Evolutionary conservation across 2,797 vertebrate species (phyloP).

Genomic region (Fistularia tabacaria): DNA sequence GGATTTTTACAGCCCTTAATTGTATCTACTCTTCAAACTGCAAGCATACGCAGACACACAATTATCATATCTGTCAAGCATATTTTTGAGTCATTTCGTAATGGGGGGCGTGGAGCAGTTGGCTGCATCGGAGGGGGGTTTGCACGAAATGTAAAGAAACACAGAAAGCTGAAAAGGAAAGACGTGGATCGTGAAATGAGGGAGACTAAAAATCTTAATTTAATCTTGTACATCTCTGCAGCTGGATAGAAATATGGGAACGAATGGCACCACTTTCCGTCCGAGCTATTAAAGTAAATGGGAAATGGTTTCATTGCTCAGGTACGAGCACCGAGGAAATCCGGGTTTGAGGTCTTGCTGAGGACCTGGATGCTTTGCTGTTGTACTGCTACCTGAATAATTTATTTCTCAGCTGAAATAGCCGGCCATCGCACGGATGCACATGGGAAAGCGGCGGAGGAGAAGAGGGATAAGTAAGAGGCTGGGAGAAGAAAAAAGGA

Average conservation of each 20-base stretch:
- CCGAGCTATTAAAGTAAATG: conserved; percentile 10
- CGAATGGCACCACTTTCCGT: conserved; percentile 1
- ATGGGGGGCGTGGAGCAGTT: neutral
- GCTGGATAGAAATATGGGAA: neutral
- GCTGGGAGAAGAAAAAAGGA: neutral
- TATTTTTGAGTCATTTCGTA: conserved; percentile 31
- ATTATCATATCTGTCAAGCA: conserved; percentile 16
- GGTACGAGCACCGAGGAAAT: neutral
- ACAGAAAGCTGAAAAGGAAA: conserved; percentile 1
- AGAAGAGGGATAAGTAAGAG: neutral
- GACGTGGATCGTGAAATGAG: conserved; percentile 1
- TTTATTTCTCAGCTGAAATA: conserved; percentile 55
- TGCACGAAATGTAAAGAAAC: conserved; percentile 31
- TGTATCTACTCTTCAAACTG: conserved; percentile 10
- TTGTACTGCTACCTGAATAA: conserved; percentile 63
- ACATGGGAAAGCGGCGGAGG: neutral
- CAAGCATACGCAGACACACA: neutral
- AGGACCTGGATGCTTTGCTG: conserved; percentile 23
- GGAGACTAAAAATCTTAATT: neutral
- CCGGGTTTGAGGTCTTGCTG: conserved; percentile 31
- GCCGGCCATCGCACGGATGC: conserved; percentile 23
- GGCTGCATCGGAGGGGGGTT: neutral
- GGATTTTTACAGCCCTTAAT: conserved; percentile 20
- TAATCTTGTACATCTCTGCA: conserved; percentile 1
- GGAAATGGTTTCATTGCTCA: conserved; percentile 46